These are phyloP conservation scores for Blomia tropicalis DNA, from an alignment of 2,888 invertebrate species.

Conservation along the genomic window DNA sequence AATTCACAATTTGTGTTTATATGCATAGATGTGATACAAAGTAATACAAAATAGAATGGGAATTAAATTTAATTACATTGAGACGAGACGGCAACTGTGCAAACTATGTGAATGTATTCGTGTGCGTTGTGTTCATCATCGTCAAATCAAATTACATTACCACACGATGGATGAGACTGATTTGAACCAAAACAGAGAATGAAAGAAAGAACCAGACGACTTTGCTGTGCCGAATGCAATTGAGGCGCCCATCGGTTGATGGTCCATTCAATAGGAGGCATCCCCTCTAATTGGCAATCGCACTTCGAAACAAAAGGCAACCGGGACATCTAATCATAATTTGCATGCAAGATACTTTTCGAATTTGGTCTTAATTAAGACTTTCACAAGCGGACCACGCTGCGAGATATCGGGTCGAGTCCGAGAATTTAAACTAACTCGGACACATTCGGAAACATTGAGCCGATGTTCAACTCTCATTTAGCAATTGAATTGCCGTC, in stretches of 20 bases:
- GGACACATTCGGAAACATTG: background rate
- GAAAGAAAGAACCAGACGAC: too few relatives aligned
- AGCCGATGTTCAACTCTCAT: too few relatives aligned
- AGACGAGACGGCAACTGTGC: background rate
- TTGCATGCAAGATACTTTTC: slow-evolving; percentile 14
- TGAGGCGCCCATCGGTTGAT: too few relatives aligned
- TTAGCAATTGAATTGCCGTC: background rate
- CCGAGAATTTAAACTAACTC: too few relatives aligned
- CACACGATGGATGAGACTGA: background rate
- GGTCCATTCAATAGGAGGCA: too few relatives aligned
- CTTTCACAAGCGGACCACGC: background rate
- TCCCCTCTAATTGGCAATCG: slow-evolving; percentile 5
- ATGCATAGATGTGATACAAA: too few relatives aligned
- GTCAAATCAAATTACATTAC: slow-evolving; percentile 13
- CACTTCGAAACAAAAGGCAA: slow-evolving; percentile 8
- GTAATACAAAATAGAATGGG: too few relatives aligned
- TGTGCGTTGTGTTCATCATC: background rate
- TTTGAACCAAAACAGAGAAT: too few relatives aligned
- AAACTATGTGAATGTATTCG: too few relatives aligned
- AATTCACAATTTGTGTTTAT: too few relatives aligned
- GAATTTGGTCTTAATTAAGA: slow-evolving; percentile 9
- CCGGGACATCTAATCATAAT: slow-evolving; percentile 8
- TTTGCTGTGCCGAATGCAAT: too few relatives aligned
- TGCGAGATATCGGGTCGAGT: too few relatives aligned
- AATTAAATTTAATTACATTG: slow-evolving; percentile 5